These are phyloP conservation scores for Rallus crepitans DNA, from an alignment of 2,797 vertebrate genomes.

Conservation along the genomic window DNA sequence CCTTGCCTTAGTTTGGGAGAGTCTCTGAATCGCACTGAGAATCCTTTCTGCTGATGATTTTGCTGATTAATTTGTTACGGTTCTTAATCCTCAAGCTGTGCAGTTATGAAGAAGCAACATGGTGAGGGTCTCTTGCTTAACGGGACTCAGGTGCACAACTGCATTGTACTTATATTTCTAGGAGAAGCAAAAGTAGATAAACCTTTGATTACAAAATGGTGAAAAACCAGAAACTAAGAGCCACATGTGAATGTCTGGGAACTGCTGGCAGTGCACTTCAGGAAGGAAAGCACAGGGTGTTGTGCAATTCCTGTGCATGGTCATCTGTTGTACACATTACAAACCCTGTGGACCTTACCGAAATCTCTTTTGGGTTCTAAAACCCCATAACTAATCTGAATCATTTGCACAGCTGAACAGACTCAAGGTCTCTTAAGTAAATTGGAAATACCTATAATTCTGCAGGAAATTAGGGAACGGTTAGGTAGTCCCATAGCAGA, in stretches of 20 bases:
- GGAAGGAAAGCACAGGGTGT: slow-evolving; percentile 5
- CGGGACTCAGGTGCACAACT: neutral
- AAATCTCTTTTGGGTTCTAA: neutral
- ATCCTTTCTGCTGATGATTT: neutral
- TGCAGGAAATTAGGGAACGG: slow-evolving; percentile 47
- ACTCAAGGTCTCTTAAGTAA: slow-evolving; percentile 38
- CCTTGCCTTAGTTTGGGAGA: neutral
- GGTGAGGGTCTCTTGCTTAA: neutral
- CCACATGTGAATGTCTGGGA: neutral
- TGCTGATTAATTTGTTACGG: neutral
- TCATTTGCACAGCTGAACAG: slow-evolving; percentile 31
- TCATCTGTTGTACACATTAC: neutral
- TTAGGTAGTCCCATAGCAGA: slow-evolving; percentile 38
- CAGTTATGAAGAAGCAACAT: neutral
- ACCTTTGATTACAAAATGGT: neutral
- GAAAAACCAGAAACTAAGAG: neutral
- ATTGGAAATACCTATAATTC: slow-evolving; percentile 57
- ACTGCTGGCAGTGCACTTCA: neutral
- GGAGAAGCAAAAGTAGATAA: neutral
- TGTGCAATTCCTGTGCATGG: neutral
- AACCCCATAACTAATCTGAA: slow-evolving; percentile 19
- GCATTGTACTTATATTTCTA: neutral
- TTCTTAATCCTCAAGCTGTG: neutral
- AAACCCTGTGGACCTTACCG: neutral
- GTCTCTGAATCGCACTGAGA: neutral